Conservation (phyloP, 2,888 invertebrate genomes). For the Buathra laborator region DNA sequence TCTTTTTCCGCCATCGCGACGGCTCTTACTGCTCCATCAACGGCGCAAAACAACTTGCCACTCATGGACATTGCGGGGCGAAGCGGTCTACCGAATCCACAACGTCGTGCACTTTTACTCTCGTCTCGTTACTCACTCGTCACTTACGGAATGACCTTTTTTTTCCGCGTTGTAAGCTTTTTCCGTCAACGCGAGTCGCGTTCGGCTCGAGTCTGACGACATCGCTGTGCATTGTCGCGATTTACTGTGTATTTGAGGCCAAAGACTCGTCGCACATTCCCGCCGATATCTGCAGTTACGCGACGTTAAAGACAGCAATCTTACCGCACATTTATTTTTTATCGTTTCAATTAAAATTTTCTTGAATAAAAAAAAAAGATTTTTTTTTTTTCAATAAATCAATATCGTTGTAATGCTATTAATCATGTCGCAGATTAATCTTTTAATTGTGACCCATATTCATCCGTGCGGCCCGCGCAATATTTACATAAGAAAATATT, state of each 20-base stretch:
- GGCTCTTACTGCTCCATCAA: slow-evolving; percentile 50
- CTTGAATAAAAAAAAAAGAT: no score
- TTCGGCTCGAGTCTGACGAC: background rate
- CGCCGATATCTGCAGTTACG: no score
- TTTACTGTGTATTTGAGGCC: no score
- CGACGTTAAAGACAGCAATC: no score
- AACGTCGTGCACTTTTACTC: slow-evolving; percentile 55
- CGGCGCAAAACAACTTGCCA: slow-evolving; percentile 51
- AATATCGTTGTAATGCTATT: background rate
- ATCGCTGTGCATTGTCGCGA: background rate
- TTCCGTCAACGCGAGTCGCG: slow-evolving; percentile 13
- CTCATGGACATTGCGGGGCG: slow-evolving; percentile 45
- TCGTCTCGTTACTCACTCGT: slow-evolving; percentile 50
- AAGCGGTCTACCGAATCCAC: slow-evolving; percentile 21
- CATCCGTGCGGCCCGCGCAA: background rate
- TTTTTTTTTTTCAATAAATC: no score
- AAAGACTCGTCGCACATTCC: no score
- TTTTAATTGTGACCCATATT: background rate
- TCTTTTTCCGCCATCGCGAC: slow-evolving; percentile 24
- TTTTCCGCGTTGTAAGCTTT: slow-evolving; percentile 39
- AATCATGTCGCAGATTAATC: background rate
- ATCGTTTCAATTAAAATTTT: no score
- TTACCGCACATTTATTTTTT: no score
- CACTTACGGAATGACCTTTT: slow-evolving; percentile 49
- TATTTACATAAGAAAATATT: slow-evolving; percentile 24